Evolutionary conservation across 2,113 vertebrate genomes (phyloP), one percentile per base, ranked within the genome.

Genomic region (Notothenia rossii): DNA sequence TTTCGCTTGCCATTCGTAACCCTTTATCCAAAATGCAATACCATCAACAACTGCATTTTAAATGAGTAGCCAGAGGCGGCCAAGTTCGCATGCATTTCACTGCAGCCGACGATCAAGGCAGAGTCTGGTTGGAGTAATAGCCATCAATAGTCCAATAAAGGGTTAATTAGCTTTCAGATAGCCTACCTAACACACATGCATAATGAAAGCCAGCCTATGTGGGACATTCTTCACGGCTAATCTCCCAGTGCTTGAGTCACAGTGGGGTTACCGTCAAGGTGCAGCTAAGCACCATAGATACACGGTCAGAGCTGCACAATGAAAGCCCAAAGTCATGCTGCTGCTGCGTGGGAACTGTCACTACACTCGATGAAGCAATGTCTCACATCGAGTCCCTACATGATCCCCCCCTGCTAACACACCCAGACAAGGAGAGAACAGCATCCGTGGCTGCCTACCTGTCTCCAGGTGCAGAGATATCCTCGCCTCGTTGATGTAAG

Each of bases 401-500:
- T 58, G 67, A 75, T 62, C 0, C 20, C 46, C 71, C 74, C 65
- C 0, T 53, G 69, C 63, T 5, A 53, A 75, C 22, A 33, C 77
- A 69, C 74, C 61, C 83, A 63, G 75, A 71, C 85, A 72, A 12
- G 65, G 18, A n/a, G 65, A 8, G 67, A 13, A 0, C 46, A 81
- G 50, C 66, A 17, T n/a, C 73, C 29, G 20, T 11, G 75, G 43
- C 60, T 79, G 84, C 66, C 94, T 96, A 98, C 97, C 97, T 97
- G 97, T 96, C 83, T 95, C 96, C 81, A 98, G 96, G 93, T 98
- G 97, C 89, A 98, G 94, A 76, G 97, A 98, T 93, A 99, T 96
- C 91, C 98, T 94, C 89, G 97, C 97, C 94, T 99, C 97, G n/a
- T 95, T 96, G 86, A 99, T 97, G 94, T 98, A 98, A 20, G 98